Evolutionary conservation across 2,113 vertebrate genomes (phyloP), one percentile per base, ranked within the genome.

Genomic region (Echinops telfairi): DNA sequence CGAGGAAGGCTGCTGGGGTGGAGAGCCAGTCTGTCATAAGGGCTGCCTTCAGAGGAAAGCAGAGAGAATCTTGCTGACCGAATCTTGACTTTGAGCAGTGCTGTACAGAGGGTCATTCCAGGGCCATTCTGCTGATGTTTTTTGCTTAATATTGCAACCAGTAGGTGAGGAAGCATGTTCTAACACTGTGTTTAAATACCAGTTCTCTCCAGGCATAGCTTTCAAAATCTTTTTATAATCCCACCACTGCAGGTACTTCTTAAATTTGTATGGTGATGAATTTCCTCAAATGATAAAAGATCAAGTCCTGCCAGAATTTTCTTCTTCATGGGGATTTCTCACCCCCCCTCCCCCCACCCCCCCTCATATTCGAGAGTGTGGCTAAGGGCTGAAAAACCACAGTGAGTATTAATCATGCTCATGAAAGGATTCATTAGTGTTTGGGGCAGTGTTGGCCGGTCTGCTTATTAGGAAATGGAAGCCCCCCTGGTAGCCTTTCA

Each of bases 261-360:
- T 84, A 75, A 86, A 86, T 77, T 20, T 62, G 36, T 86, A 92
- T 58, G 75, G 70, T 87, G 58, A 90, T 82, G 25, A 22, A 58
- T 2, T 70, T 88, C 40, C 80, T 91, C 79, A 75, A 86, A 70
- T 88, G 53, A 81, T 84, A 22, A 83, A 64, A 64, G 91, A 88
- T 33, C 60, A 58, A 77, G 47, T 64, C 9, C 22, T 82, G 57
- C 78, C 73, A 58, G 58, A 20, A 64, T 47, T 94, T 94, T 96
- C 53, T 80, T 62, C 70, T 94, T 79, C 31, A 2, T 27, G 3
- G 64, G 53, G 27, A 87, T 58, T 29, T n/a, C 68, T 64, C 12
- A 1, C 12, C 47, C 4, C 40, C 40, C 40, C 40, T 3, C 40
- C 40, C 40, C 40, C 4, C n/a, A n/a, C n/a, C 40, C 40, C 47